Percentiles rank a stretch among this genome's conserved stretches.
Evolutionary conservation across 2,113 vertebrate species (phyloP).

Genomic region (Alexandromys fortis): DNA sequence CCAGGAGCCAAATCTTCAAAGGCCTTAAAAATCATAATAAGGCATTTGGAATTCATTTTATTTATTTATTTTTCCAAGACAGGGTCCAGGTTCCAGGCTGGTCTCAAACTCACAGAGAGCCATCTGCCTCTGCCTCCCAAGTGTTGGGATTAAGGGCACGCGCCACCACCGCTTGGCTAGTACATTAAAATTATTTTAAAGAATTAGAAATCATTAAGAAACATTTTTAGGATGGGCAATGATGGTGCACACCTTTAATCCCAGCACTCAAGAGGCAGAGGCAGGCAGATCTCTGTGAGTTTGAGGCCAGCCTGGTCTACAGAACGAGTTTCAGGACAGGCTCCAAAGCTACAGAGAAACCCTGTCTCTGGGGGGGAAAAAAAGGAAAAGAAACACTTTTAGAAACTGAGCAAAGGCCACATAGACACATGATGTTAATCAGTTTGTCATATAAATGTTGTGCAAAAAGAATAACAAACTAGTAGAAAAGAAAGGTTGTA

Average conservation of each 20-base stretch:
- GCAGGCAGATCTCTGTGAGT: too few relatives aligned
- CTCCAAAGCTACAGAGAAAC: too few relatives aligned
- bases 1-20: background rate
- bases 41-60: constrained; percentile 4
- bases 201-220: background rate
- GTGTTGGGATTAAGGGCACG: too few relatives aligned
- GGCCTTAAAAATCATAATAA: background rate
- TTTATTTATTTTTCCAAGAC: background rate
- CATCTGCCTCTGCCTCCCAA: too few relatives aligned
- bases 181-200: background rate
- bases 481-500: background rate
- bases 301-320: too few relatives aligned
- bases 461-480: background rate
- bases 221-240: background rate
- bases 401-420: background rate
- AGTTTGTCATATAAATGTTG: background rate
- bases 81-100: too few relatives aligned
- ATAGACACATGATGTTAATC: background rate
- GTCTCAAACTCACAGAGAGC: too few relatives aligned
- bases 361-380: rapidly evolving
- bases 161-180: background rate
- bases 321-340: too few relatives aligned
- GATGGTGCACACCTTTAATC: too few relatives aligned
- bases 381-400: background rate
- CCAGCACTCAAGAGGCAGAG: too few relatives aligned